Evolutionary conservation across 2,888 invertebrate genomes (phyloP), one percentile per base, ranked within the genome.

Genomic region (Drosophila buzzatii): DNA sequence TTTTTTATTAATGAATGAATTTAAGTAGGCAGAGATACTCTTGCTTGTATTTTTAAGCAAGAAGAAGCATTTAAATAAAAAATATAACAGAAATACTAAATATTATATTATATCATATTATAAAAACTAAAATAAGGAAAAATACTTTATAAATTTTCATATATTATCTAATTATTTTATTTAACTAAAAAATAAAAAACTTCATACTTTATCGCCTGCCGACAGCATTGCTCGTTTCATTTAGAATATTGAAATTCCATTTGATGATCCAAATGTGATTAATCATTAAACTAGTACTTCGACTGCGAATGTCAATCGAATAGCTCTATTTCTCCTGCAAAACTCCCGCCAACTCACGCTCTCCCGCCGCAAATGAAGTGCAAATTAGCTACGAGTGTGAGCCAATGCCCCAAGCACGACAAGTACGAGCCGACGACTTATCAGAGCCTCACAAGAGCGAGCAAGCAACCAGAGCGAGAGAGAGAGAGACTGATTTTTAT

Each of bases 331-430:
- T 33, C 49, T 12, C 18, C 18, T 12, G 49, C n/a, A 47, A n/a
- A 47, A 31, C 20, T 3, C 5, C 23, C 23, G 23, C 23, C 23
- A 23, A 23, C 23, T 23, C 4, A 3, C 23, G 23, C 23, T 23
- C 23, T 23, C 23, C n/a, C n/a, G 68, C 44, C 68, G 79, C 84
- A 88, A 87, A 90, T 87, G 81, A 90, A 85, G 86, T 83, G 90
- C 86, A 76, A 90, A 87, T 85, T 89, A 72, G 78, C 80, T 85
- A 72, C 75, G 79, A 79, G 89, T 59, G 67, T 70, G 72, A 74
- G 74, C 51, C 66, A 69, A 66, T 60, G 61, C n/a, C n/a, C n/a
- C 37, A 4, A 27, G 20, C 27, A 31, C 41, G 10, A 56, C 2
- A 14, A 31, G 31, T 9, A 16, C 56, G 42, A 56, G 18, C 6